These are phyloP conservation scores for Pedionomus torquatus DNA, from an alignment of 2,113 vertebrate species.

Conservation along the genomic window DNA sequence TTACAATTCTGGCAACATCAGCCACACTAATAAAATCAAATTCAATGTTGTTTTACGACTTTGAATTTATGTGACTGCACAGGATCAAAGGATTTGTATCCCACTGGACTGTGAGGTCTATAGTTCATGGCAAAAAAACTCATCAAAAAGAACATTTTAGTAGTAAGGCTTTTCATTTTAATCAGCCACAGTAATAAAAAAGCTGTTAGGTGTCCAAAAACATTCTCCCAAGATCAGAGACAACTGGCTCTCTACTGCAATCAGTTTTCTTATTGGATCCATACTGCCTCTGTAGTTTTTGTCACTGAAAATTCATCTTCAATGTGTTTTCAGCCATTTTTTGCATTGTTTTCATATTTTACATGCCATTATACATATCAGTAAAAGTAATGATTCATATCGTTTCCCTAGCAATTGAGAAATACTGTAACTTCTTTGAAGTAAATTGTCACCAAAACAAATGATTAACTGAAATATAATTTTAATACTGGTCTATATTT, in stretches of 20 bases:
- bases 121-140: conserved; percentile 82
- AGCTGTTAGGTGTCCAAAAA: conserved; percentile 83
- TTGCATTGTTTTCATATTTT: conserved; percentile 53
- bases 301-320: conserved; percentile 66
- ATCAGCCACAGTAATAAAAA: conserved; percentile 83
- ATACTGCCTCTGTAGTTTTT: conserved; percentile 69
- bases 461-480: not conserved
- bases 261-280: conserved; percentile 78
- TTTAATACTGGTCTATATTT: not conserved
- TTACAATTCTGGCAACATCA: conserved; percentile 80
- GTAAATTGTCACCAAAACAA: not conserved
- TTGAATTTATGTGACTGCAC: conserved; percentile 79
- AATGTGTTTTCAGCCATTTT: conserved; percentile 53
- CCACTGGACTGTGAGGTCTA: conserved; percentile 77
- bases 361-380: not conserved
- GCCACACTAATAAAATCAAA: conserved; percentile 82
- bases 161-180: conserved; percentile 82
- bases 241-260: conserved; percentile 62
- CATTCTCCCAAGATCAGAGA: conserved; percentile 82
- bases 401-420: not conserved
- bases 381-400: not conserved
- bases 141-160: conserved; percentile 84
- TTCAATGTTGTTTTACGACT: conserved; percentile 81
- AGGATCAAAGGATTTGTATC: conserved; percentile 81
- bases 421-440: not conserved